Evolutionary conservation across 2,113 vertebrate species (phyloP).

Genomic region (Willisornis vidua): DNA sequence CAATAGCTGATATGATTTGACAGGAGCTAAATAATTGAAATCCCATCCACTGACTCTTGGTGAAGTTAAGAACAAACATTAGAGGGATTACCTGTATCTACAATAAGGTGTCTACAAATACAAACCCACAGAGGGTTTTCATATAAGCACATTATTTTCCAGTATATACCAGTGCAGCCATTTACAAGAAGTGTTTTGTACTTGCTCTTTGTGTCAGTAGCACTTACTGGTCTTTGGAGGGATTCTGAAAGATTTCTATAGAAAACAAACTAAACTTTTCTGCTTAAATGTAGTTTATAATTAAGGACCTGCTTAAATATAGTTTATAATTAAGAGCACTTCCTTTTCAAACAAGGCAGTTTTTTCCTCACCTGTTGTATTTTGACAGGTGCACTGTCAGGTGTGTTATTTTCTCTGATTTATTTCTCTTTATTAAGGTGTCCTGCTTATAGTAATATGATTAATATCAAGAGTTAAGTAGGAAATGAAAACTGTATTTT

Average conservation of each 20-base stretch:
- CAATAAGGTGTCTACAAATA: background rate
- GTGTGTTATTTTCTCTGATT: background rate
- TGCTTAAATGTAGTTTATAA: background rate
- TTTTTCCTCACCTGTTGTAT: background rate
- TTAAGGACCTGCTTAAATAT: background rate
- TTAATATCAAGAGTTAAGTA: background rate
- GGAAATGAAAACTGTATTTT: background rate
- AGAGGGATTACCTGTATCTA: background rate
- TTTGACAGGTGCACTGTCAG: background rate
- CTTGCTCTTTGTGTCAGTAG: background rate
- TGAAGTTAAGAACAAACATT: background rate
- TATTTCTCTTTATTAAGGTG: background rate
- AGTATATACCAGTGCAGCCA: background rate
- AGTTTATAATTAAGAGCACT: background rate
- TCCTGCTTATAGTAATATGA: background rate
- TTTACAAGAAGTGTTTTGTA: background rate
- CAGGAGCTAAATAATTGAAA: background rate
- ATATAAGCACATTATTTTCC: background rate
- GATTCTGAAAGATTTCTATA: background rate
- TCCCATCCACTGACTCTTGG: background rate
- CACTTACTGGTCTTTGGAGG: background rate
- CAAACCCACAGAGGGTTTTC: background rate
- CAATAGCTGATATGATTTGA: background rate
- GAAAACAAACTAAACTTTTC: background rate
- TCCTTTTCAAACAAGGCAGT: background rate